Evolutionary conservation across 2,113 vertebrate species (phyloP), one percentile per base, ranked within the genome.

Genomic region (Rallus limicola): DNA sequence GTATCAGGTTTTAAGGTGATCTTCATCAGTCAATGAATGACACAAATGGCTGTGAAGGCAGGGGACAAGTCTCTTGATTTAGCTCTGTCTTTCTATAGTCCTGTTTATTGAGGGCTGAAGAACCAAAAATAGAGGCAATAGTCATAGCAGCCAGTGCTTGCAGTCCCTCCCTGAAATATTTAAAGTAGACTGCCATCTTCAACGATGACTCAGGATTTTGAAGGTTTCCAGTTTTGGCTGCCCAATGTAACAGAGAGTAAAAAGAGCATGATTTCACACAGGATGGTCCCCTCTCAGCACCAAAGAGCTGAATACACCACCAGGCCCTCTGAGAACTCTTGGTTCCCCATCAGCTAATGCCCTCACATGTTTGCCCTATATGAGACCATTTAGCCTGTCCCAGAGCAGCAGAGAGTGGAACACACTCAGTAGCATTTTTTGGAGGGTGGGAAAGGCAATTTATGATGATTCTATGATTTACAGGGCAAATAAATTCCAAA

Each of bases 81-180:
- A 91, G 58, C 70, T 94, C 84, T 96, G 81, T 31, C 84, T 95
- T 95, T 85, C 91, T 88, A 60, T 69, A 97, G 44, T 24, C 29
- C 34, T 93, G 52, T 81, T 94, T 93, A 92, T 16, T 88, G 79
- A 90, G 38, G 59, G 38, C 31, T 52, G 29, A 83, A 75, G 76
- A 68, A 94, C 52, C 68, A 75, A 90, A 94, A 93, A 84, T 88
- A 93, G 76, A 93, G 20, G 53, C 34, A 86, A 70, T 31, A 70
- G 38, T 60, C 64, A 86, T 12, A 62, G 76, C 68, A 88, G 72
- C 68, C 79, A 94, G 25, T 80, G 48, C 53, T 72, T 86, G 56
- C 58, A 64, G 48, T 71, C 60, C 31, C 62, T 88, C 18, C 72
- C 29, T 1, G 0, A 90, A 77, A 52, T 63, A 93, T 86, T 88